Conservation (phyloP, 2,113 vertebrate genomes). For the Hippocampus abdominalis region DNA sequence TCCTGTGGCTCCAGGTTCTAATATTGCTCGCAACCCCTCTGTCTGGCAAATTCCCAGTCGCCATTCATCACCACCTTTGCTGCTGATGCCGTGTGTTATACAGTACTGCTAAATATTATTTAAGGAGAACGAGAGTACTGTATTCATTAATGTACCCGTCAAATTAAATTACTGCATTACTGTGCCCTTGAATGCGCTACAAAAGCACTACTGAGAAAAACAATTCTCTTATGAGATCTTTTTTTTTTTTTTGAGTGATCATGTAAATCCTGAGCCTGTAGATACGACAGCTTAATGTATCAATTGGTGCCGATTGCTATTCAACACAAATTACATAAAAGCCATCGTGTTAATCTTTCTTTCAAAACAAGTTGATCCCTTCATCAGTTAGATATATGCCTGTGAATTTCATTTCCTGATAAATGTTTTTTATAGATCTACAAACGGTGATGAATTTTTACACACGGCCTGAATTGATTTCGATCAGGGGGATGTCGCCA, state of each 20-base stretch:
- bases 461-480: no score
- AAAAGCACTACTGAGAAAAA: slow-evolving; percentile 22
- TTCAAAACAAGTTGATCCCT: not conserved
- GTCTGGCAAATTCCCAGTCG: slow-evolving; percentile 44
- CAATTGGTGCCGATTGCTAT: no score
- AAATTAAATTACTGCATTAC: not conserved
- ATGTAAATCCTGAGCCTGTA: slow-evolving; percentile 6
- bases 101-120: not conserved
- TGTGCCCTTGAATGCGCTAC: slow-evolving; percentile 21
- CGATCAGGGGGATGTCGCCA: no score
- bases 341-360: not conserved
- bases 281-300: not conserved
- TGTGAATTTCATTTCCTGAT: no score
- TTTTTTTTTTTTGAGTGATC: slow-evolving; percentile 24
- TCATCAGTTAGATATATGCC: no score
- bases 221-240: slow-evolving; percentile 19
- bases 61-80: slow-evolving; percentile 57
- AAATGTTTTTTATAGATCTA: no score
- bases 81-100: slow-evolving; percentile 28
- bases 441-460: no score
- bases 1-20: slow-evolving; percentile 51
- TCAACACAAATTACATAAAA: not conserved
- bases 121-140: not conserved
- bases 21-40: slow-evolving; percentile 51
- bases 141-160: not conserved